Evolutionary conservation across 2,113 vertebrate genomes (phyloP).

Genomic region (Thryonomys swinderianus): DNA sequence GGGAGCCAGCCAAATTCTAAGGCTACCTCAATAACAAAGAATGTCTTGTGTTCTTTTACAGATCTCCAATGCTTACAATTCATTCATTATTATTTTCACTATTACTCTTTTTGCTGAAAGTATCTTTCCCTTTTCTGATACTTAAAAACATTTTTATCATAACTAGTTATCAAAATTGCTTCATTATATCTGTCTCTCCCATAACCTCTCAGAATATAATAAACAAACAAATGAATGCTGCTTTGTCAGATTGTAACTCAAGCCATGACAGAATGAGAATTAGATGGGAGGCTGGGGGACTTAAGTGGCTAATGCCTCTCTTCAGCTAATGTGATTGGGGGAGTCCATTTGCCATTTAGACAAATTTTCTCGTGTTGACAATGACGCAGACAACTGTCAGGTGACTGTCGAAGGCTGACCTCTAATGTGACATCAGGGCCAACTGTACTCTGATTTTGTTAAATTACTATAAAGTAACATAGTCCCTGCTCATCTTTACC

Average conservation of each 20-base stretch:
- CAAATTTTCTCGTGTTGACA: background rate
- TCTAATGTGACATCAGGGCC: background rate
- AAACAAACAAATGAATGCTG: background rate
- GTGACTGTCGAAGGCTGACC: background rate
- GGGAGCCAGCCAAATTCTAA: background rate
- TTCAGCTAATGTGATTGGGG: background rate
- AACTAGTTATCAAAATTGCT: background rate
- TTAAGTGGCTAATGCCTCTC: background rate
- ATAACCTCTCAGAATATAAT: background rate
- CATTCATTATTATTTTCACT: background rate
- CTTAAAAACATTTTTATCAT: constrained; percentile 2
- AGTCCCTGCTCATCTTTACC: constrained; percentile 5
- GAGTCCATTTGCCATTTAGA: background rate
- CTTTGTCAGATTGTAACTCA: background rate
- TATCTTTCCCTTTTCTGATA: background rate
- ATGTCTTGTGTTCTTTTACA: background rate
- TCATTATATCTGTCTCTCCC: background rate
- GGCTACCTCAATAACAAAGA: background rate
- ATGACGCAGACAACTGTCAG: background rate
- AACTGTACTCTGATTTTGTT: background rate
- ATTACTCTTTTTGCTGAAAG: background rate
- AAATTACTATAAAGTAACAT: background rate
- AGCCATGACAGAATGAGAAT: background rate
- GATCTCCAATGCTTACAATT: background rate
- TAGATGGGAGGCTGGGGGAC: background rate